These are phyloP conservation scores for Salvator merianae DNA, from an alignment of 2,113 vertebrate species.

Conservation along the genomic window DNA sequence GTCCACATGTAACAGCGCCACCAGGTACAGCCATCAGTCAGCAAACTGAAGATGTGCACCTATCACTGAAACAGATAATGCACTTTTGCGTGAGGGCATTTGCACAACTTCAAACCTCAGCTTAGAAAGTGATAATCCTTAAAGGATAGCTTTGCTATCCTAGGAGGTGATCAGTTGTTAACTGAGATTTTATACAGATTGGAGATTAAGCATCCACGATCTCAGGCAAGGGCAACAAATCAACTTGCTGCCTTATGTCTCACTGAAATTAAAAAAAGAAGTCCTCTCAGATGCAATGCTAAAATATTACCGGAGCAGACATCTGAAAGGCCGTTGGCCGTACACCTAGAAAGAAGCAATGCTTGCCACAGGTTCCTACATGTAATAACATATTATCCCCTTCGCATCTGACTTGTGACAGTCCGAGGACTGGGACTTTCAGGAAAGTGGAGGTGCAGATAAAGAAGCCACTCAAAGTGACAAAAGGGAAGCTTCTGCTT, in stretches of 20 bases:
- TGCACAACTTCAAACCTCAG: background rate
- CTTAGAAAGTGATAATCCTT: conserved; percentile 6
- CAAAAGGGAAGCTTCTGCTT: background rate
- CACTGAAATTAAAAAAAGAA: background rate
- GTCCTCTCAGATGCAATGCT: background rate
- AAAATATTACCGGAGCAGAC: background rate
- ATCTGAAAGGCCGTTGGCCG: too few species aligned
- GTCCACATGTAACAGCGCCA: too few species aligned
- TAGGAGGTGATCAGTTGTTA: background rate
- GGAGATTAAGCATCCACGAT: background rate
- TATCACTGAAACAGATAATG: background rate
- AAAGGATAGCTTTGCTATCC: background rate
- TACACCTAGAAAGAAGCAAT: too few species aligned
- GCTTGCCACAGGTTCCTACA: too few species aligned
- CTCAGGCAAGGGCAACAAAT: background rate
- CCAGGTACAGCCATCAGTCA: background rate
- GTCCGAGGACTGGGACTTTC: too few species aligned
- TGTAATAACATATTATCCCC: too few species aligned
- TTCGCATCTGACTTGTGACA: too few species aligned
- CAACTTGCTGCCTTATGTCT: background rate
- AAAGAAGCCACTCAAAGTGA: too few species aligned
- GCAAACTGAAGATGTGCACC: background rate
- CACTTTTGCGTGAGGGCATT: background rate
- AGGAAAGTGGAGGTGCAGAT: too few species aligned
- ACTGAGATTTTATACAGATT: background rate